Evolutionary conservation across 1,140 invertebrate genomes (phyloP), one percentile per base, ranked within the genome.

Genomic region (Lycorma delicatula): DNA sequence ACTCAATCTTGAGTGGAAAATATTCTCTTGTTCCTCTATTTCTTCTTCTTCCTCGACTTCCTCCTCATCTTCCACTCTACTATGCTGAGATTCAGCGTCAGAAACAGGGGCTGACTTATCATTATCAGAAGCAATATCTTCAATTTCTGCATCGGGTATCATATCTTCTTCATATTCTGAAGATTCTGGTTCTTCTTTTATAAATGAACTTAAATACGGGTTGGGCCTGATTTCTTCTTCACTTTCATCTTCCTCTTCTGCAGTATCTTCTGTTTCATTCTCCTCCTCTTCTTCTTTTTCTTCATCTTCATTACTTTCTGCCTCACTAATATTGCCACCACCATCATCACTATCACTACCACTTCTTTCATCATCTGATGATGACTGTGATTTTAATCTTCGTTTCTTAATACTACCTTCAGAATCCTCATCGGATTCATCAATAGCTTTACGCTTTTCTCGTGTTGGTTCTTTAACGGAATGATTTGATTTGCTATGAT

Each of bases 231-330:
- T 3, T 44, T 44, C 41, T 18, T 44, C 41, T 54, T 54, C 25
- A 13, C 18, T 31, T 36, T 27, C 31, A 36, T 56, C 27, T 38
- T 38, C 34, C 2, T 56, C 54, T 28, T 44, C 54, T 27, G 18
- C 41, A 22, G 54, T 44, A n/a, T 44, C 38, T n/a, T 38, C 38
- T 44, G 28, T 56, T 28, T 56, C 44, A 25, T 38, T 46, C 12
- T 54, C 41, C 13, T 22, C 23, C 41, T 44, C 41, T 51, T 46
- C 38, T 12, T 47, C 34, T 38, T 18, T 25, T 38, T 36, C 27
- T 28, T 70, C 68, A 47, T 68, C 59, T 44, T 66, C 63, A 63
- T 70, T 61, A 56, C 62, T 5, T 26, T 72, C 61, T 67, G 66
- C 67, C 28, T 61, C 60, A 58, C 54, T 64, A 53, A 51, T 58